Conservation (phyloP, 2,888 invertebrate genomes). For the Pachliopta kotzebuea region DNA sequence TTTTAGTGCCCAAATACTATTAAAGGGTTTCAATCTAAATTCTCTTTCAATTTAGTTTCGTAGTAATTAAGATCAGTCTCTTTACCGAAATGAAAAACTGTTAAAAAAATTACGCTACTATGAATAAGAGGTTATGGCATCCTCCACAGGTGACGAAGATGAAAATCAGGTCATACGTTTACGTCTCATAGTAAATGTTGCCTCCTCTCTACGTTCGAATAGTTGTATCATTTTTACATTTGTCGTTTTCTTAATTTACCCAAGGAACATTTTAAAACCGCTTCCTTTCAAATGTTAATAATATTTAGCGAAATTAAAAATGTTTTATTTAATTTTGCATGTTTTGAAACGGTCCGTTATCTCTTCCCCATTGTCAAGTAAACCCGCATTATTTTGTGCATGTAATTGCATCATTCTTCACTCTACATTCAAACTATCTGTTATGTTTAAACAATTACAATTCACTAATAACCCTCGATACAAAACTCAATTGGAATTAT, state of each 20-base stretch:
- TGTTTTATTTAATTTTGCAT: slow-evolving; percentile 42
- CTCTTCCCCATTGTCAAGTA: slow-evolving; percentile 52
- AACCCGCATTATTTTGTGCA: slow-evolving; percentile 58
- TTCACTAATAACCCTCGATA: neutral
- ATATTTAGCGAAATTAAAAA: slow-evolving; percentile 38
- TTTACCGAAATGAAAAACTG: neutral
- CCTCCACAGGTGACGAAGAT: slow-evolving; percentile 42
- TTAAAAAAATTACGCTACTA: slow-evolving; percentile 50
- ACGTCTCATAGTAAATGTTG: slow-evolving; percentile 55
- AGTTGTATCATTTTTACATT: slow-evolving; percentile 49
- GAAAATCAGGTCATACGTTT: slow-evolving; percentile 36
- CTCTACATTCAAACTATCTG: slow-evolving; percentile 27
- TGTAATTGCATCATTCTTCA: slow-evolving; percentile 53
- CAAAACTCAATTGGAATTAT: neutral
- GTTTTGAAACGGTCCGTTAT: slow-evolving; percentile 34
- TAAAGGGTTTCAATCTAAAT: no score
- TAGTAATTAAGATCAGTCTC: no score
- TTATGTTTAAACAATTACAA: slow-evolving; percentile 36
- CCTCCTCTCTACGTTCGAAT: slow-evolving; percentile 51
- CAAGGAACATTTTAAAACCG: slow-evolving; percentile 32
- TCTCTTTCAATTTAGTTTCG: no score
- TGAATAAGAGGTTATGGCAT: slow-evolving; percentile 39
- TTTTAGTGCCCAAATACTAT: no score
- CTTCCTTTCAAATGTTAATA: slow-evolving; percentile 40
- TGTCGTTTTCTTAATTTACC: slow-evolving; percentile 40